A percentile compares a stretch with the other conserved stretches of the same genome.
Evolutionary conservation across 2,797 vertebrate genomes (phyloP).

Genomic region (Peromyscus nudipes): DNA sequence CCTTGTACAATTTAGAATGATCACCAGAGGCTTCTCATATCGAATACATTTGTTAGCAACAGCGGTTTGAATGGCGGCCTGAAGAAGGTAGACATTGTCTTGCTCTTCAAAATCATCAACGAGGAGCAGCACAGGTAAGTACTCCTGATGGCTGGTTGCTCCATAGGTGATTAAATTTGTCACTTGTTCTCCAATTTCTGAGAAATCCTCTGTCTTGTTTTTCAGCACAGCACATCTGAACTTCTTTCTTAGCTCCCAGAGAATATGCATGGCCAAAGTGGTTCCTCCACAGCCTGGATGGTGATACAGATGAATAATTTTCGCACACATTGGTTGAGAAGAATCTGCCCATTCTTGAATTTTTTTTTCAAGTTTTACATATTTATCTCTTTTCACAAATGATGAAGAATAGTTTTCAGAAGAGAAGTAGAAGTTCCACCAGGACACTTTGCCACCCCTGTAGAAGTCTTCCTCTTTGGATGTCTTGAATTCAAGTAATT

Average conservation of each 20-base stretch:
- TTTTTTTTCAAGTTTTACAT: slow-evolving; percentile 83
- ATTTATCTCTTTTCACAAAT: slow-evolving; percentile 91
- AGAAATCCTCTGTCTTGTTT: slow-evolving; percentile 85
- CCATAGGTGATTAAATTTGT: slow-evolving; percentile 88
- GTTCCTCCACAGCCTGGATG: slow-evolving; percentile 93
- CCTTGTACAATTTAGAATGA: slow-evolving; percentile 91
- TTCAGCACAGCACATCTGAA: slow-evolving; percentile 92
- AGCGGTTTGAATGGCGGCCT: slow-evolving; percentile 85
- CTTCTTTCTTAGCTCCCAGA: slow-evolving; percentile 90
- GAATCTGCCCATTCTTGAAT: slow-evolving; percentile 79
- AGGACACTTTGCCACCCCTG: slow-evolving; percentile 90
- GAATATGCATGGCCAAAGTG: slow-evolving; percentile 91
- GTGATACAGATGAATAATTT: slow-evolving; percentile 90
- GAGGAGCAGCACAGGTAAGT: slow-evolving; percentile 91
- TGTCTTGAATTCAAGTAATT: slow-evolving; percentile 86
- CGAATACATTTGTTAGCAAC: slow-evolving; percentile 76
- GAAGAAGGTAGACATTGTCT: slow-evolving; percentile 89
- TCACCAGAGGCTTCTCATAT: slow-evolving; percentile 87
- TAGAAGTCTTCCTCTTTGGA: slow-evolving; percentile 90
- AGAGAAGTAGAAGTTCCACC: slow-evolving; percentile 94
- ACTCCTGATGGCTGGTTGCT: slow-evolving; percentile 78
- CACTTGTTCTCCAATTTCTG: slow-evolving; percentile 89
- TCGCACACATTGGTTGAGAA: slow-evolving; percentile 74
- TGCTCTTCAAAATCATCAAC: slow-evolving; percentile 92
- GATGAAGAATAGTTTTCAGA: slow-evolving; percentile 87